These are phyloP conservation scores for Rhadinocentrus ornatus DNA, from an alignment of 2,797 vertebrate species.

Conservation along the genomic window DNA sequence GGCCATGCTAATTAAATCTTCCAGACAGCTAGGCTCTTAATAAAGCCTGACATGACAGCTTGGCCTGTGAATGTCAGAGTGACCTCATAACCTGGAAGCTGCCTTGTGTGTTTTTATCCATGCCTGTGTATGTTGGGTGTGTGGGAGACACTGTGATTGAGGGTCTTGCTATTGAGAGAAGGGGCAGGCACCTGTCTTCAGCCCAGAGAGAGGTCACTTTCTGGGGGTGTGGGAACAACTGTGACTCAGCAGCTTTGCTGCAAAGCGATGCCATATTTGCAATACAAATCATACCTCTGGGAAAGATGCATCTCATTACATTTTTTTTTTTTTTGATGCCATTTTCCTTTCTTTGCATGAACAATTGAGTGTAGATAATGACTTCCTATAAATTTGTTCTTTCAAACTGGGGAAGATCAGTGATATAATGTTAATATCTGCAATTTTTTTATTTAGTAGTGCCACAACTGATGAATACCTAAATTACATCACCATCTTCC, in stretches of 20 bases:
- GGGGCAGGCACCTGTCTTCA: slow-evolving; percentile 78
- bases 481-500: slow-evolving; percentile 18
- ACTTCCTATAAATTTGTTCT: slow-evolving; percentile 32
- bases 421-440: not conserved
- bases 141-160: slow-evolving; percentile 33
- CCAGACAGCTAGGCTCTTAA: slow-evolving; percentile 67
- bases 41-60: slow-evolving; percentile 71
- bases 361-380: slow-evolving; percentile 26
- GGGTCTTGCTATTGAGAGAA: slow-evolving; percentile 53
- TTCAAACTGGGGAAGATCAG: slow-evolving; percentile 33
- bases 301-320: slow-evolving; percentile 24
- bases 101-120: slow-evolving; percentile 43
- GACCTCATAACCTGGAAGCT: slow-evolving; percentile 70
- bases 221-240: slow-evolving; percentile 71
- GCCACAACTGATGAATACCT: slow-evolving; percentile 2
- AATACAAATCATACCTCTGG: slow-evolving; percentile 38
- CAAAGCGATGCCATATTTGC: slow-evolving; percentile 52
- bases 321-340: slow-evolving; percentile 11
- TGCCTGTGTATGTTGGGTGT: slow-evolving; percentile 37
- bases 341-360: slow-evolving; percentile 22
- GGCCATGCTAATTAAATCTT: slow-evolving; percentile 77
- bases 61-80: slow-evolving; percentile 62
- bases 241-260: slow-evolving; percentile 64
- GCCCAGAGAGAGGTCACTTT: slow-evolving; percentile 66
- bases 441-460: not conserved